Conservation (phyloP, 2,888 invertebrate species). For the Apamea monoglypha region DNA sequence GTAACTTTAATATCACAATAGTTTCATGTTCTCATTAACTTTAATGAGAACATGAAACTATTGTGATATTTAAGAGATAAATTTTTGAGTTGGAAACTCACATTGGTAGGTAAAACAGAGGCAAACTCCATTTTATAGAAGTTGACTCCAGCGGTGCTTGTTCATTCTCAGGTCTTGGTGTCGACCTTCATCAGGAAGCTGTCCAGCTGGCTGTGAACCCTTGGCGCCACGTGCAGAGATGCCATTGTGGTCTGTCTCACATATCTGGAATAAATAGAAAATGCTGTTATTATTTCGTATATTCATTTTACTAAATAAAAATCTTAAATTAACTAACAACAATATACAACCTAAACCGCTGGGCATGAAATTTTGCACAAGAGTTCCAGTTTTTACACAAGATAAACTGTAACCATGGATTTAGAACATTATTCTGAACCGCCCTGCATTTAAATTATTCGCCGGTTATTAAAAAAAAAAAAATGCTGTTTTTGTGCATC, state of each 20-base stretch:
- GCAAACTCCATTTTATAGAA: constrained; percentile 85
- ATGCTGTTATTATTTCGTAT: neutral
- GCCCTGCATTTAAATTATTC: too few species aligned
- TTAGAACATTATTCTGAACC: too few species aligned
- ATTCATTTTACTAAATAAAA: neutral
- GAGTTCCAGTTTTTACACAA: neutral
- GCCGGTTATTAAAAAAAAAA: too few species aligned
- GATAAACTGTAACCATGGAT: too few species aligned
- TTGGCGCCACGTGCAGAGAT: constrained; percentile 77
- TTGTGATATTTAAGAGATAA: too few species aligned
- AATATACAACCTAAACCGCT: neutral
- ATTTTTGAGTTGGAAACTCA: constrained; percentile 69
- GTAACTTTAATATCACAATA: neutral
- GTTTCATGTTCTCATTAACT: too few species aligned
- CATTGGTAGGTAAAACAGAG: constrained; percentile 85
- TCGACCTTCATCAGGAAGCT: constrained; percentile 84
- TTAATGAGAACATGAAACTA: neutral
- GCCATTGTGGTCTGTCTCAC: constrained; percentile 81
- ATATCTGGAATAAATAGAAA: constrained; percentile 81
- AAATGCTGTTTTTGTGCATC: too few species aligned
- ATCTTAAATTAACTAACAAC: too few species aligned
- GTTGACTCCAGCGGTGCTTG: constrained; percentile 67
- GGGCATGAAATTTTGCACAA: neutral
- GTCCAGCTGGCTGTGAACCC: constrained; percentile 72
- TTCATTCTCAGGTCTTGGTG: constrained; percentile 83